phyloP scores from a whole-genome alignment of 2,113 vertebrate genomes.

The Pandion haliaetus region DNA sequence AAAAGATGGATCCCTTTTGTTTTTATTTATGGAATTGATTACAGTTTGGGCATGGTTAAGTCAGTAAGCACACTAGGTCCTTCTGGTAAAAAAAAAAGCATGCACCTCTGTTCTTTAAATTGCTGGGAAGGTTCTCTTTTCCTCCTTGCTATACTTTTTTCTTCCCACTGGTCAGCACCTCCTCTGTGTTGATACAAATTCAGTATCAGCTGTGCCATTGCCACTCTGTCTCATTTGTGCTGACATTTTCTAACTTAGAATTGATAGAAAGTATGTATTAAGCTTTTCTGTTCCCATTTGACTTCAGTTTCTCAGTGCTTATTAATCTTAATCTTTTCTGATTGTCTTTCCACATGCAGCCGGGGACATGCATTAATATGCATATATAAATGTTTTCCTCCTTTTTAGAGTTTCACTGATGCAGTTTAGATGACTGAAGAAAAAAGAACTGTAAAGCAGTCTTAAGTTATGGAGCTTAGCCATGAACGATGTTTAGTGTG shows the following conservation, averaged over 20 bases:
- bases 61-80: not conserved
- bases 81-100: not conserved
- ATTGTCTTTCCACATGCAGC: not conserved
- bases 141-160: not conserved
- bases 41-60: not conserved
- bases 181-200: not conserved
- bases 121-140: not conserved
- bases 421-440: not conserved
- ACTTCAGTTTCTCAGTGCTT: conserved; percentile 5
- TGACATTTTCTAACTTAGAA: not conserved
- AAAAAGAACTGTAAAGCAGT: not conserved
- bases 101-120: not conserved
- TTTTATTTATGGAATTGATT: not conserved
- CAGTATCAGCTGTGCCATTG: not conserved
- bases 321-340: not conserved
- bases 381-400: not conserved
- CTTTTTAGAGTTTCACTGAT: not conserved
- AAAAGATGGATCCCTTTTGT: not conserved
- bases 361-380: not conserved
- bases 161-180: not conserved
- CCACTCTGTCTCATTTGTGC: not conserved
- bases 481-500: not conserved
- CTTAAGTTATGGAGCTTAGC: not conserved
- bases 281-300: conserved; percentile 4
- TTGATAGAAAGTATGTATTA: not conserved